Evolutionary conservation across 1,140 invertebrate genomes (phyloP).

Genomic region (Drosophila bocqueti): DNA sequence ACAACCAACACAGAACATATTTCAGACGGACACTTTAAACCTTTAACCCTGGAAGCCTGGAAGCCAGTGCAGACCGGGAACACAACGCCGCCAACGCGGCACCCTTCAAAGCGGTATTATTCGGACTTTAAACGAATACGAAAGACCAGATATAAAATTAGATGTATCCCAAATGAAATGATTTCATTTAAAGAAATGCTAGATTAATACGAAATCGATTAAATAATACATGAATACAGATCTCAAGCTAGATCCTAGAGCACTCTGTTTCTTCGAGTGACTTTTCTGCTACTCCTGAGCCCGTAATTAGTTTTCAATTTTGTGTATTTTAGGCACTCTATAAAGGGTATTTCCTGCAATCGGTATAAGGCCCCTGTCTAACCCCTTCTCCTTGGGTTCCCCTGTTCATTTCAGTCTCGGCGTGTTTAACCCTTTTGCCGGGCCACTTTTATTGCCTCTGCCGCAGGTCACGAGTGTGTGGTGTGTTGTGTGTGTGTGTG

Average conservation of each 20-base stretch:
- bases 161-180: too few species aligned
- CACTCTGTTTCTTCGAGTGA: too few species aligned
- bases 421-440: conserved; percentile 62
- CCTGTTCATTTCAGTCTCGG: conserved; percentile 52
- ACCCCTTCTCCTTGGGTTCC: not conserved
- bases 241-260: not conserved
- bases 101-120: not conserved
- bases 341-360: conserved; percentile 21
- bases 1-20: conserved; percentile 26
- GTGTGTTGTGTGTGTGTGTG: conserved; percentile 20
- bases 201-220: too few species aligned
- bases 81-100: not conserved
- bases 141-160: not conserved
- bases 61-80: conserved; percentile 20
- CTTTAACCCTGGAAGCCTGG: conserved; percentile 40
- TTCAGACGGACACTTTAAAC: conserved; percentile 54
- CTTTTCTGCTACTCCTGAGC: not conserved
- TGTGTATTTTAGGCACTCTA: not conserved
- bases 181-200: not conserved
- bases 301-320: conserved; percentile 2
- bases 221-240: not conserved
- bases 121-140: not conserved
- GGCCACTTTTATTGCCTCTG: conserved; percentile 65
- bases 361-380: conserved; percentile 1
- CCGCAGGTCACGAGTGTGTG: conserved; percentile 5